Evolutionary conservation across 2,113 vertebrate species (phyloP), one percentile per base, ranked within the genome.

Genomic region (Castor canadensis): DNA sequence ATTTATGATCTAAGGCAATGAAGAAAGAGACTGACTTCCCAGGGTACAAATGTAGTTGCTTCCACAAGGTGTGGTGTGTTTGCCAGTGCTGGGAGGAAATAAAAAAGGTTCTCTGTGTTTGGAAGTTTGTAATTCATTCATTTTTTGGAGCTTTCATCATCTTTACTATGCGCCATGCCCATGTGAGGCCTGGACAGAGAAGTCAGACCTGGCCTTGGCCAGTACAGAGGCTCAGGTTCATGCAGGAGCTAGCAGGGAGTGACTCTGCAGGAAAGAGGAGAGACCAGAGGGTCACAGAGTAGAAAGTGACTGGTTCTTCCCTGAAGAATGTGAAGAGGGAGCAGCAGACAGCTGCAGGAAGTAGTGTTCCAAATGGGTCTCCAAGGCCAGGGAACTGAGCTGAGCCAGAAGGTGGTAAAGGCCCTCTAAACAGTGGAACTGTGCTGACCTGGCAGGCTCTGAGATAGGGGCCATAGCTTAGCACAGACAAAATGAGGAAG

Each of bases 1-100:
- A 2, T 10, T 9, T 35, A 43, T 66, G 62, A 6, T 1, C 24
- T 12, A 0, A 16, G 47, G 73, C 10, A 3, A 10, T 2, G 12
- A 2, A 6, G 35, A 47, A 24, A 60, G 62, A 47, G 30, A 8
- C 20, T 0, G 32, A 19, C 43, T 16, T 32, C 20, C 47, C 22
- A n/a, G 82, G 45, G 49, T 0, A 12, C 20, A 0, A 2, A 17
- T 1, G 4, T 0, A 30, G 38, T 6, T 20, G 26, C 6, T 35
- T 75, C 38, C 47, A 45, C 38, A 5, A 24, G 66, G 30, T 38
- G 4, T 32, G 10, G 30, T 30, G 13, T 32, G 19, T 19, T 19
- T 11, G 49, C 56, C 32, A 11, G 7, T 1, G n/a, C 38, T 7
- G 32, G 3, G 0, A 5, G n/a, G n/a, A n/a, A n/a, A n/a, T n/a